Evolutionary conservation across 2,888 invertebrate species (phyloP), one percentile per base, ranked within the genome.

Genomic region (Opisthograptis luteolata): DNA sequence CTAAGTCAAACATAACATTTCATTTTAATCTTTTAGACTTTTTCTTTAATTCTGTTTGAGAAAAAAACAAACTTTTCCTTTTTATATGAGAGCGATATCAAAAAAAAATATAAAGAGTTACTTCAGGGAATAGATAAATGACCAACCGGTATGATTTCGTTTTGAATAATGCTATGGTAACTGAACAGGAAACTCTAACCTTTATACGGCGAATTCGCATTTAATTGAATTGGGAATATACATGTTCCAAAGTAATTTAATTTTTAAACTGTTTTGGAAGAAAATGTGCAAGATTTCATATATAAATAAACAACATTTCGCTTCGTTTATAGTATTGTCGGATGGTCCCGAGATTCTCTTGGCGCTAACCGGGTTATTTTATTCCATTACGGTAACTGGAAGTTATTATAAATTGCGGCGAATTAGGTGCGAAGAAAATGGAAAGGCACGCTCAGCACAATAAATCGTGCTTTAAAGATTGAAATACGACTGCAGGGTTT

Each of bases 381-480:
- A 47, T 48, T 51, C 24, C 39, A 45, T 50, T 47, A 34, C 47
- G 48, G 46, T 34, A 44, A 53, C 36, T 51, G 50, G 53, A 53
- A 50, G 48, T 48, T 52, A 56, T 50, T 53, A 48, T 43, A 50
- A 55, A 57, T 55, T 58, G 53, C 55, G 27, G 43, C 32, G 51
- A 56, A 56, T 57, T 54, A 59, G 47, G 37, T 48, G 31, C 40
- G 40, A 50, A 53, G 51, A 59, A 59, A 58, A 59, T 57, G 46
- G 55, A 55, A 61, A 59, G 55, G 44, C 58, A 49, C 55, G 37
- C 36, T 13, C 32, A 30, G 32, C 39, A 44, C 44, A 27, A 47
- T 59, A 54, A 59, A 55, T 62, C 37, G 40, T 25, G 40, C 52
- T 55, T 51, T 49, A 54, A 46, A 49, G 52, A 41, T 55, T 39